phyloP scores from a whole-genome alignment of 2,888 invertebrate genomes.

The Melinopterus prodromus region DNA sequence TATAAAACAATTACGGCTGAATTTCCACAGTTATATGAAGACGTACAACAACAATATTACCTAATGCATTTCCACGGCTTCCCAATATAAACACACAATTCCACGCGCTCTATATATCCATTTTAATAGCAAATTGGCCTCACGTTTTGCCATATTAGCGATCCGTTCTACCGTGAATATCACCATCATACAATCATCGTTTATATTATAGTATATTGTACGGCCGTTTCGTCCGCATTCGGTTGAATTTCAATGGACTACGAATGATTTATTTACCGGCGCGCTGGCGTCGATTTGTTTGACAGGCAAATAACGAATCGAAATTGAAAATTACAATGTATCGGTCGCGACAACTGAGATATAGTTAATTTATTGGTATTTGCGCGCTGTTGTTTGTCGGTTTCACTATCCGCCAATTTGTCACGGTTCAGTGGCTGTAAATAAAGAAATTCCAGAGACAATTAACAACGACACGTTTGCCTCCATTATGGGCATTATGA shows the following conservation, averaged over 20 bases:
- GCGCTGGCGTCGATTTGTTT: neutral
- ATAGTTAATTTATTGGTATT: neutral
- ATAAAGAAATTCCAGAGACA: neutral
- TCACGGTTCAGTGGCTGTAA: neutral
- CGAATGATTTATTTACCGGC: neutral
- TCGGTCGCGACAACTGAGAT: neutral
- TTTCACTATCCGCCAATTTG: neutral
- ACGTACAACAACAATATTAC: constrained; percentile 5
- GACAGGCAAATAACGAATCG: constrained; percentile 4
- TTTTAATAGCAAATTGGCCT: neutral
- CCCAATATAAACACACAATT: neutral
- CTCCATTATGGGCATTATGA: neutral
- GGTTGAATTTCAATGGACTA: neutral
- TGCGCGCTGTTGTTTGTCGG: neutral
- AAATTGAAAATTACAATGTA: constrained; percentile 4
- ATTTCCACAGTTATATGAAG: constrained; percentile 19
- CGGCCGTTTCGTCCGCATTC: neutral
- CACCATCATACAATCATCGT: neutral
- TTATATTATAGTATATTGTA: neutral
- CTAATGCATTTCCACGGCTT: neutral
- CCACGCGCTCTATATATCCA: neutral
- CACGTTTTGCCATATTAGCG: neutral
- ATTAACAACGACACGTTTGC: neutral
- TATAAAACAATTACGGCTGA: neutral
- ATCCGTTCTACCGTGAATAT: neutral